Evolutionary conservation across 2,888 invertebrate species (phyloP).

Genomic region (Arrhopalites spinosus): DNA sequence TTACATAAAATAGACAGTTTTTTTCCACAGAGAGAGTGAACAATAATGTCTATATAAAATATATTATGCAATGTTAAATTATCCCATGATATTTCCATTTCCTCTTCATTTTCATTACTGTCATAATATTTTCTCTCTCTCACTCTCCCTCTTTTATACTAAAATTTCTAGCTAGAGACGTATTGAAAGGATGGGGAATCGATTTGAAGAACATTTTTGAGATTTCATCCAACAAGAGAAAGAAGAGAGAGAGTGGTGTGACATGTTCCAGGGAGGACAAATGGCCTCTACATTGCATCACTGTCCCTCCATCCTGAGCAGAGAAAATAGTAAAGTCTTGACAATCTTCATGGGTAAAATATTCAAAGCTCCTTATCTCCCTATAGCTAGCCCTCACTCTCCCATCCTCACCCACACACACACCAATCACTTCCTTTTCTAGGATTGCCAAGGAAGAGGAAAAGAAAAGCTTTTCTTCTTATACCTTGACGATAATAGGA

Average conservation of each 20-base stretch:
- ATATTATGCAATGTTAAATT: no score
- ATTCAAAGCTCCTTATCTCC: neutral
- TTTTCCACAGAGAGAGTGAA: neutral
- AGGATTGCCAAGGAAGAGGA: no score
- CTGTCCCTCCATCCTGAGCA: neutral
- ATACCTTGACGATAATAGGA: neutral
- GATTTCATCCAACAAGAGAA: no score
- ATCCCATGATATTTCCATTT: neutral
- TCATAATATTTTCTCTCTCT: no score
- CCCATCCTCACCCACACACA: neutral
- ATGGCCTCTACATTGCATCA: neutral
- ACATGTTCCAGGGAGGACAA: no score
- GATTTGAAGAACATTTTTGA: no score
- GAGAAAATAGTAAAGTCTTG: neutral
- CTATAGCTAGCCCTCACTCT: neutral
- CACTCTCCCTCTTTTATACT: no score
- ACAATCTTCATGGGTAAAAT: neutral
- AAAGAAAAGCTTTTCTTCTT: neutral
- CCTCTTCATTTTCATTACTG: neutral
- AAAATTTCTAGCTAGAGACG: no score
- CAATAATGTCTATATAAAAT: no score
- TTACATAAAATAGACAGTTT: no score
- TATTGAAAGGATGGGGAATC: no score
- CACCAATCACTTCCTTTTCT: neutral
- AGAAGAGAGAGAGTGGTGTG: no score